Evolutionary conservation across 2,888 invertebrate genomes (phyloP).

Genomic region (Gandaritis pyraliata): DNA sequence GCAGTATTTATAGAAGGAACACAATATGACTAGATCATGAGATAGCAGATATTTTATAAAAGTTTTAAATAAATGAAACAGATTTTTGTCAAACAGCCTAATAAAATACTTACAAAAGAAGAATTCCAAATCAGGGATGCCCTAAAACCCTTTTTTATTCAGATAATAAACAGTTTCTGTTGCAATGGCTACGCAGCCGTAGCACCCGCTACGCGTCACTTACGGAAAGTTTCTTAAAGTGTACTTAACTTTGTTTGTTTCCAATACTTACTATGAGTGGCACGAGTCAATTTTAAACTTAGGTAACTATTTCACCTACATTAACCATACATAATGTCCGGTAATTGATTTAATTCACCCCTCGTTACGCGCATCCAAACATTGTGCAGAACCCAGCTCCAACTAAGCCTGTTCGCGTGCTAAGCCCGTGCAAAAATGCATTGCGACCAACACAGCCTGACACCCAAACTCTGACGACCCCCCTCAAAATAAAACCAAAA

Average conservation of each 20-base stretch:
- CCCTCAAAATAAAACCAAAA: conserved; percentile 61
- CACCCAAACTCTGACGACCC: conserved; percentile 50
- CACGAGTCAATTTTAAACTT: conserved; percentile 12
- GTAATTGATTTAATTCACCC: conserved; percentile 34
- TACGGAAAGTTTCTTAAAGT: background rate
- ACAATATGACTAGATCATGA: too few species aligned
- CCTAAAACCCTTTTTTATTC: too few species aligned
- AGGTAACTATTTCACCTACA: conserved; percentile 26
- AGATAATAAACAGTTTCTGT: background rate
- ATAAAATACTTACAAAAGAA: too few species aligned
- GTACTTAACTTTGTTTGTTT: background rate
- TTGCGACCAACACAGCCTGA: conserved; percentile 68
- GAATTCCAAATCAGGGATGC: too few species aligned
- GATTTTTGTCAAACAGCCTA: too few species aligned
- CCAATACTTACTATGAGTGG: too few species aligned
- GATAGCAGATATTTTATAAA: too few species aligned
- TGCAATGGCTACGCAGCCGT: conserved; percentile 4
- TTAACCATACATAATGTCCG: conserved; percentile 26
- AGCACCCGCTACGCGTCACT: conserved; percentile 4
- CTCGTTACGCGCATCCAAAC: conserved; percentile 24
- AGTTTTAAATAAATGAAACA: too few species aligned
- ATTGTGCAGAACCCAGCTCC: conserved; percentile 68
- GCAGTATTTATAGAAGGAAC: too few species aligned
- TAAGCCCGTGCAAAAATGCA: conserved; percentile 81
- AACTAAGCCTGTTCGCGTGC: conserved; percentile 71